These are phyloP conservation scores for Ennomos erosarius DNA, from an alignment of 2,888 invertebrate genomes.

Conservation along the genomic window DNA sequence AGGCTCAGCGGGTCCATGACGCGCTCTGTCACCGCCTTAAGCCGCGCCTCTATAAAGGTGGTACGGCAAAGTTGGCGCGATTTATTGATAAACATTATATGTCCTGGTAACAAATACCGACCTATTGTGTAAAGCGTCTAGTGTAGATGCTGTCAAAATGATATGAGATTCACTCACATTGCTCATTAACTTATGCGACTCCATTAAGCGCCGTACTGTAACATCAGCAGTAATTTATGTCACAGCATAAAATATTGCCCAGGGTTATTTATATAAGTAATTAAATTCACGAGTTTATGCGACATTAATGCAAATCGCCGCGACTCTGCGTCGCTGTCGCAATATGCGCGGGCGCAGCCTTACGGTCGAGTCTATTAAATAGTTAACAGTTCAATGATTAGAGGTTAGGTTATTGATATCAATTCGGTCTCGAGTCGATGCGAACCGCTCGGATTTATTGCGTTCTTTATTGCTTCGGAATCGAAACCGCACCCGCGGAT, in stretches of 20 bases:
- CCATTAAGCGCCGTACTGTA: slow-evolving; percentile 11
- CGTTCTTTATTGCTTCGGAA: slow-evolving; percentile 35
- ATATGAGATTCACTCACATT: neutral
- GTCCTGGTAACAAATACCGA: too few species aligned
- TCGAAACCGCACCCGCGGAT: slow-evolving; percentile 35
- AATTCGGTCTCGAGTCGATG: slow-evolving; percentile 44
- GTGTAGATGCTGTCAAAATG: too few species aligned
- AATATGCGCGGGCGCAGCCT: slow-evolving; percentile 16
- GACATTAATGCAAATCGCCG: slow-evolving; percentile 34
- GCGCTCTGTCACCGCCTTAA: slow-evolving; percentile 63
- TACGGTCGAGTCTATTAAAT: slow-evolving; percentile 47
- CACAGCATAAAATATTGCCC: slow-evolving; percentile 14
- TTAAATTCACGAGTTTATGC: slow-evolving; percentile 25
- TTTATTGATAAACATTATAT: slow-evolving; percentile 1
- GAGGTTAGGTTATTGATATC: slow-evolving; percentile 54
- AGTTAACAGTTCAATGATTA: slow-evolving; percentile 59
- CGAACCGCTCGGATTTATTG: slow-evolving; percentile 35
- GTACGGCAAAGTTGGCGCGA: slow-evolving; percentile 12
- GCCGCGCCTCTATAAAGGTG: slow-evolving; percentile 28
- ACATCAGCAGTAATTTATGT: slow-evolving; percentile 17
- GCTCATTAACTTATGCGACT: slow-evolving; percentile 5
- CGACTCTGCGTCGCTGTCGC: slow-evolving; percentile 8
- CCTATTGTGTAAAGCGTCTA: too few species aligned
- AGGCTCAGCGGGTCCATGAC: slow-evolving; percentile 59
- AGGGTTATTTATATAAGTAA: slow-evolving; percentile 15